phyloP scores from a whole-genome alignment of 2,113 vertebrate genomes.

The Megaleporinus macrocephalus region DNA sequence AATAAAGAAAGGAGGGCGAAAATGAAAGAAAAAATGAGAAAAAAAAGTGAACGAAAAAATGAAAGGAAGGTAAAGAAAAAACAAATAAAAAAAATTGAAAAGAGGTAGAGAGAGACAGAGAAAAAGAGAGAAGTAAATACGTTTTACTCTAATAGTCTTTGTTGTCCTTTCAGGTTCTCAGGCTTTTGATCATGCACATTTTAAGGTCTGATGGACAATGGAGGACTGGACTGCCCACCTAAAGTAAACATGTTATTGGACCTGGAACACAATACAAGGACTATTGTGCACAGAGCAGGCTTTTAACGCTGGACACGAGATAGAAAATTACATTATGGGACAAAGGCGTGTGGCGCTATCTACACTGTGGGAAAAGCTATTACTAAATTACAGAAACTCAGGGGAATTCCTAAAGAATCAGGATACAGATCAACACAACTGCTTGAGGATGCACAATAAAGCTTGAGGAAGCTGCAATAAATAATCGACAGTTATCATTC shows the following conservation, averaged over 20 bases:
- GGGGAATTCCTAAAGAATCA: background rate
- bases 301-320: slow-evolving; percentile 18
- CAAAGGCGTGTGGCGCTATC: background rate
- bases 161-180: background rate
- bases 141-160: background rate
- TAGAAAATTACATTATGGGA: background rate
- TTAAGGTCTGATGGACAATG: slow-evolving; percentile 12
- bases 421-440: background rate
- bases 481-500: too few species aligned
- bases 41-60: background rate
- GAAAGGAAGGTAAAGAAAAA: too few species aligned
- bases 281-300: background rate
- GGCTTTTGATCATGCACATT: slow-evolving; percentile 16
- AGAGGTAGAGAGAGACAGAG: slow-evolving; percentile 5
- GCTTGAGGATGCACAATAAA: background rate
- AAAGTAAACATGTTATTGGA: slow-evolving; percentile 32
- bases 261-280: background rate
- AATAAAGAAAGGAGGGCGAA: slow-evolving; percentile 19
- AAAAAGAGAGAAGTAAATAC: slow-evolving; percentile 24
- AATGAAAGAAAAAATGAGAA: slow-evolving; percentile 35
- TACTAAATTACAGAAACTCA: background rate
- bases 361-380: slow-evolving; percentile 9
- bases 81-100: too few species aligned
- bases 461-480: too few species aligned
- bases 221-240: background rate